Conservation (phyloP, 2,888 invertebrate species). For the Nemoura dubitans region DNA sequence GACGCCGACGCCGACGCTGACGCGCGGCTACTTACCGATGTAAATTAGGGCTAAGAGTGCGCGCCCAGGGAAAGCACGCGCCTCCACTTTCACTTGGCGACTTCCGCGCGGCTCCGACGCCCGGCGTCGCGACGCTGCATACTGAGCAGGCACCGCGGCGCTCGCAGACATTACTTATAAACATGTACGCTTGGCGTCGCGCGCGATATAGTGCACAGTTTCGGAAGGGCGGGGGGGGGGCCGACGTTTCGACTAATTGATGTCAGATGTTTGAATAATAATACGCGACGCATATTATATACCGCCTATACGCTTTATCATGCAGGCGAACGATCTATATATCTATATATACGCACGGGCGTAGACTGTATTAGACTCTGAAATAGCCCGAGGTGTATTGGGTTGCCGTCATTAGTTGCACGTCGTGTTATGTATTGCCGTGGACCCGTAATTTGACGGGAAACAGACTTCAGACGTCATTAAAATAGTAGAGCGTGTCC, state of each 20-base stretch:
- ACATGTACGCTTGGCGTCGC: too few species aligned
- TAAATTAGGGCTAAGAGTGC: too few species aligned
- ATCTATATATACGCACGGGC: neutral
- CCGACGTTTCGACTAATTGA: neutral
- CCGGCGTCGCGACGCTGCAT: neutral
- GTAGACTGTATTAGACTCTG: neutral
- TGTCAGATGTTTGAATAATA: neutral
- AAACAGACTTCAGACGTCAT: neutral
- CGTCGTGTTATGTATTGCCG: neutral
- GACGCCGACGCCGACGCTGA: too few species aligned
- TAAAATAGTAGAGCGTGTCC: constrained; percentile 4
- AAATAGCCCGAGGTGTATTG: neutral
- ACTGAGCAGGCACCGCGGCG: neutral
- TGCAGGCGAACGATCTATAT: too few species aligned
- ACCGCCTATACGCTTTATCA: neutral
- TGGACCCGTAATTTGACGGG: neutral
- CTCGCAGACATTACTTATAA: too few species aligned
- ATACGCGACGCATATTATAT: neutral
- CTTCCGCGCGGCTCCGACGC: neutral
- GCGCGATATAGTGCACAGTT: too few species aligned
- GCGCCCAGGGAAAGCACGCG: neutral
- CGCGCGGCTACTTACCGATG: too few species aligned
- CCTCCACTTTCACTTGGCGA: neutral
- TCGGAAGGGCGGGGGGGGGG: too few species aligned
- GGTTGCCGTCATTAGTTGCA: neutral